A percentile compares a stretch with the other conserved stretches of the same genome.
Conservation (phyloP, 2,888 invertebrate species). For the Acrobasis consociella region DNA sequence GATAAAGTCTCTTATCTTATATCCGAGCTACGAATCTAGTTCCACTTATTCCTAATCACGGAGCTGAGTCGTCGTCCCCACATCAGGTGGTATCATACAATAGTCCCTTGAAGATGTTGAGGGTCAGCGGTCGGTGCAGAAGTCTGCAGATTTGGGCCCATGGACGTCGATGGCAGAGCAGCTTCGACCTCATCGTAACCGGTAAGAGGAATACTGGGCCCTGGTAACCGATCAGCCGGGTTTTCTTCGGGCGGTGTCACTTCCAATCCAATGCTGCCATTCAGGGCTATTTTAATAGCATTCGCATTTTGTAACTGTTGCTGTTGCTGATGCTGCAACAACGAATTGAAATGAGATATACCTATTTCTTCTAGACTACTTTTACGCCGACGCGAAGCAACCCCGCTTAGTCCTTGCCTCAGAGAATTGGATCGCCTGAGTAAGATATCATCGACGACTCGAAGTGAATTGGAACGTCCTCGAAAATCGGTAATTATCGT, state of each 20-base stretch:
- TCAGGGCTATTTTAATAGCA: conserved; percentile 92
- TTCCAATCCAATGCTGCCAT: conserved; percentile 93
- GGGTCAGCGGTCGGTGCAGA: conserved; percentile 80
- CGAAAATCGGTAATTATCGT: conserved; percentile 90
- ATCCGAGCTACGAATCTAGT: conserved; percentile 60
- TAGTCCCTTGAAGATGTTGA: conserved; percentile 93
- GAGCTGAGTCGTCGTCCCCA: conserved; percentile 94
- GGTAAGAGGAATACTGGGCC: conserved; percentile 52
- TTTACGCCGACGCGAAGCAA: conserved; percentile 87
- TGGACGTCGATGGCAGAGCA: conserved; percentile 64
- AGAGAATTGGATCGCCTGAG: conserved; percentile 92
- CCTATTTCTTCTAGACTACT: conserved; percentile 94
- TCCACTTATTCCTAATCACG: conserved; percentile 88
- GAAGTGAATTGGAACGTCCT: conserved; percentile 92
- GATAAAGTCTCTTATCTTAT: conserved; percentile 1
- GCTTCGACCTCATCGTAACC: conserved; percentile 78
- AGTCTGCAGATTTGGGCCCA: conserved; percentile 61
- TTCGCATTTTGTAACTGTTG: conserved; percentile 85
- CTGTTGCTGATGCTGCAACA: conserved; percentile 81
- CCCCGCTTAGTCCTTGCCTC: conserved; percentile 89
- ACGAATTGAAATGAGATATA: conserved; percentile 89
- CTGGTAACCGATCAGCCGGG: conserved; percentile 77
- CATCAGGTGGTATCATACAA: conserved; percentile 97
- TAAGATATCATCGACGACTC: conserved; percentile 93
- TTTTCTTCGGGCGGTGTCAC: conserved; percentile 88